phyloP scores from a whole-genome alignment of 2,113 vertebrate species.

The Lota lota region DNA sequence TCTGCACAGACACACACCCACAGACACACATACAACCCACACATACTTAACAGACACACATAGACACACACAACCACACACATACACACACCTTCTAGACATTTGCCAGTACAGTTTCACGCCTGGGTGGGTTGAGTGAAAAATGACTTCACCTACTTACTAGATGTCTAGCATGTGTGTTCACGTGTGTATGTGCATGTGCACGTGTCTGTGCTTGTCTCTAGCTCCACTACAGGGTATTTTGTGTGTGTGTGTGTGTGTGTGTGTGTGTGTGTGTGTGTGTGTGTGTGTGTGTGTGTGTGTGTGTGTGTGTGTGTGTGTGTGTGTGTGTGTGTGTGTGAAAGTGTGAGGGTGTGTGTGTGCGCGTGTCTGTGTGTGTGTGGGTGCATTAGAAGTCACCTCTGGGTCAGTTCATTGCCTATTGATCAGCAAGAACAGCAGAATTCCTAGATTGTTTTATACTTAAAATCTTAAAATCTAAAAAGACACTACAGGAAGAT shows the following conservation, averaged over 20 bases:
- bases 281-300: slow-evolving; percentile 5
- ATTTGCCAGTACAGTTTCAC: slow-evolving; percentile 15
- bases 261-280: slow-evolving; percentile 12
- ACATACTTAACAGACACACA: not conserved
- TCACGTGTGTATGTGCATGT: slow-evolving; percentile 2
- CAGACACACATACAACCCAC: slow-evolving; percentile 7
- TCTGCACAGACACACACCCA: not conserved
- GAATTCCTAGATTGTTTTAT: slow-evolving; percentile 17
- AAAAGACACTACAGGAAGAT: not conserved
- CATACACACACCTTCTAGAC: too few relatives aligned
- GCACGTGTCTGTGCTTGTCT: slow-evolving; percentile 15
- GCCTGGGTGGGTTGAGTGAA: slow-evolving; percentile 31
- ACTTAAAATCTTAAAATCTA: slow-evolving; percentile 27
- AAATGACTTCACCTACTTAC: slow-evolving; percentile 21
- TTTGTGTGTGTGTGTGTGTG: not conserved
- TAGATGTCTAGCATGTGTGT: slow-evolving; percentile 1
- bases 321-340: slow-evolving; percentile 10
- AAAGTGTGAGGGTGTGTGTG: slow-evolving; percentile 12
- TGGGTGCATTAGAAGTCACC: slow-evolving; percentile 38
- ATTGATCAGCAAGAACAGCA: slow-evolving; percentile 41
- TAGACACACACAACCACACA: slow-evolving; percentile 7
- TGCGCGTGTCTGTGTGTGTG: not conserved
- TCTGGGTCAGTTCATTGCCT: slow-evolving; percentile 37
- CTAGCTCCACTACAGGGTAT: not conserved
- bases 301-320: not conserved